These are phyloP conservation scores for Lacerta viridis DNA, from an alignment of 2,797 vertebrate genomes.

Conservation along the genomic window DNA sequence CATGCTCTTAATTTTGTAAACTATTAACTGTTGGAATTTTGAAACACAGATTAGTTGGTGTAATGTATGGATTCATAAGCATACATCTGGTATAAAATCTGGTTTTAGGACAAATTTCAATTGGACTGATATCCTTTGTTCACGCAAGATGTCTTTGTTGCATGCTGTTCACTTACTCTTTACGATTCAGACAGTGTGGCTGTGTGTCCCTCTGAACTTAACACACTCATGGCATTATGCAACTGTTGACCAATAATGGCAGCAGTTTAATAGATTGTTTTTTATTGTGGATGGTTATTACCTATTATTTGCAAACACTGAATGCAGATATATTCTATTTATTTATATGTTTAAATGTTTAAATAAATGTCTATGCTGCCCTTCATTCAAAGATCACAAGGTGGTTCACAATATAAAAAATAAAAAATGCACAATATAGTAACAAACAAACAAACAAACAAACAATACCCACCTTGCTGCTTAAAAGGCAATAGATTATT, in stretches of 20 bases:
- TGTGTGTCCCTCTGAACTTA: neutral
- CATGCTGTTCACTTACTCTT: neutral
- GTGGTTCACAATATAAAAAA: no score
- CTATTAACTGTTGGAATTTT: constrained; percentile 44
- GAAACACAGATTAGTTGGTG: neutral
- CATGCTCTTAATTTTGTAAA: constrained; percentile 61
- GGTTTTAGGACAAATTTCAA: neutral
- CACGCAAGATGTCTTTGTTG: neutral
- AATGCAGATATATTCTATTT: no score
- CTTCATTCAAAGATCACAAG: no score
- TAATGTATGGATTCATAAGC: constrained; percentile 1
- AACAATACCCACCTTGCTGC: neutral
- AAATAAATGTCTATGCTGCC: no score
- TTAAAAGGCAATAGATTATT: neutral
- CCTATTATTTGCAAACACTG: neutral
- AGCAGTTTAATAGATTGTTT: neutral
- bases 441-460: neutral
- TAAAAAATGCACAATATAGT: no score
- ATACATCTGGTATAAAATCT: neutral
- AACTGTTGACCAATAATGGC: neutral
- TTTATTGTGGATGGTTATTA: neutral
- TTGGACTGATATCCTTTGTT: neutral
- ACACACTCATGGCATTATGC: neutral
- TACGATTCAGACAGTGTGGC: neutral
- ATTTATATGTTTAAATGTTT: neutral